A percentile compares a stretch with the other conserved stretches of the same genome.
Evolutionary conservation across 2,888 invertebrate species (phyloP).

Genomic region (Blera fallax): DNA sequence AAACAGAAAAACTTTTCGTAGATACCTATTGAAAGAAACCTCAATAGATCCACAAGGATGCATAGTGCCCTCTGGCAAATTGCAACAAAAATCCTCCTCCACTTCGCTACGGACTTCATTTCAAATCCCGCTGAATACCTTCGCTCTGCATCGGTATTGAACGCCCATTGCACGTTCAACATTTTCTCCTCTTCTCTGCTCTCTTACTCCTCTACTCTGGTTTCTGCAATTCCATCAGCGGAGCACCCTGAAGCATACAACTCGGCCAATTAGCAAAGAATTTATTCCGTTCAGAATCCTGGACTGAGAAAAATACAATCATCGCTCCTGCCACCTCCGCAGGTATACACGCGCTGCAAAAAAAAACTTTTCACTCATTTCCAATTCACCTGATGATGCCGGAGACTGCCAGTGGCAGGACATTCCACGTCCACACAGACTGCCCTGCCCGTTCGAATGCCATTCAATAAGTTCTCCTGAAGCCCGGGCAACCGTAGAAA

Average conservation of each 20-base stretch:
- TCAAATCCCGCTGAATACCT: background rate
- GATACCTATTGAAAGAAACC: background rate
- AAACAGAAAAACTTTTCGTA: background rate
- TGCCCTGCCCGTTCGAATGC: constrained; percentile 37
- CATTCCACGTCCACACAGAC: constrained; percentile 1
- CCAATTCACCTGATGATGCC: constrained; percentile 70
- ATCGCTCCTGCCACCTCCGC: constrained; percentile 21
- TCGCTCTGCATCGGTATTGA: background rate
- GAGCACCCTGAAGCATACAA: constrained; percentile 58
- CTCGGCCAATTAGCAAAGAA: constrained; percentile 71
- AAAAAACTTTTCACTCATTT: constrained; percentile 68
- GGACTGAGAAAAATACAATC: constrained; percentile 53
- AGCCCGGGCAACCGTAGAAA: constrained; percentile 12
- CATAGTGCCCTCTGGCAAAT: background rate
- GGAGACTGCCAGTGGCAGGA: constrained; percentile 33
- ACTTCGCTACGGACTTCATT: background rate
- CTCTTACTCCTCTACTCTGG: background rate
- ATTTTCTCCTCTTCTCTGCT: background rate
- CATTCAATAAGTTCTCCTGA: constrained; percentile 62
- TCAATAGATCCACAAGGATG: background rate
- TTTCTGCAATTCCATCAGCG: constrained; percentile 37
- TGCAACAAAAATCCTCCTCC: background rate
- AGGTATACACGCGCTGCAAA: constrained; percentile 25
- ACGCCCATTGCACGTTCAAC: constrained; percentile 29
- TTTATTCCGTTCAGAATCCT: constrained; percentile 61